Percentiles rank a stretch among this genome's conserved stretches.
Evolutionary conservation across 2,113 vertebrate genomes (phyloP).

Genomic region (Macaca mulatta): DNA sequence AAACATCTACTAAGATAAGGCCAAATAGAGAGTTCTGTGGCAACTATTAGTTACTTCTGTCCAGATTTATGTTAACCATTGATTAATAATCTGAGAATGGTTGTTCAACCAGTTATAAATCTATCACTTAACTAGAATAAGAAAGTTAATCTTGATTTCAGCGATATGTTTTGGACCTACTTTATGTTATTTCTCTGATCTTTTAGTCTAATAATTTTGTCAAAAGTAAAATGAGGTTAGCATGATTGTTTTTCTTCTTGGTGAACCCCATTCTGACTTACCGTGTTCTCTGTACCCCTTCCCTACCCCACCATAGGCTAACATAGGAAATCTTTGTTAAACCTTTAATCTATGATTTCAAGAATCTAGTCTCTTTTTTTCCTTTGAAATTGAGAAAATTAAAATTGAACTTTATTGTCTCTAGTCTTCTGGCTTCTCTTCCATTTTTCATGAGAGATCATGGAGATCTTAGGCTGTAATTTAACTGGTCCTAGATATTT

Average conservation of each 20-base stretch:
- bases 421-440: neutral
- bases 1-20: neutral
- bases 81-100: constrained; percentile 7
- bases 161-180: neutral
- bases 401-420: constrained; percentile 35
- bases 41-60: neutral
- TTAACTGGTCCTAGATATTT: constrained; percentile 1
- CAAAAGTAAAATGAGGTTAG: constrained; percentile 30
- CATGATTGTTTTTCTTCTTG: constrained; percentile 20
- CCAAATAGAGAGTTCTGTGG: neutral
- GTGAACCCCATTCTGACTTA: neutral
- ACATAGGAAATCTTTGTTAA: constrained; percentile 21
- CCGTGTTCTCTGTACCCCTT: neutral
- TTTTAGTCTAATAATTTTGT: constrained; percentile 24
- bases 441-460: neutral
- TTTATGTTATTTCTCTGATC: constrained; percentile 22
- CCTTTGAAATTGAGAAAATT: constrained; percentile 44
- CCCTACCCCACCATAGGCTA: neutral
- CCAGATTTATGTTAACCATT: neutral
- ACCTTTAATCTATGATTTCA: constrained; percentile 10
- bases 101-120: neutral
- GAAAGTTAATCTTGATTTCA: constrained; percentile 1
- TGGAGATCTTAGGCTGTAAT: neutral
- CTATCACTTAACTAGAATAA: neutral
- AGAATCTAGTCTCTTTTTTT: neutral